Base-by-base conservation (phyloP, 2,113 vertebrate species). In the Quiscalus mexicanus region DNA sequence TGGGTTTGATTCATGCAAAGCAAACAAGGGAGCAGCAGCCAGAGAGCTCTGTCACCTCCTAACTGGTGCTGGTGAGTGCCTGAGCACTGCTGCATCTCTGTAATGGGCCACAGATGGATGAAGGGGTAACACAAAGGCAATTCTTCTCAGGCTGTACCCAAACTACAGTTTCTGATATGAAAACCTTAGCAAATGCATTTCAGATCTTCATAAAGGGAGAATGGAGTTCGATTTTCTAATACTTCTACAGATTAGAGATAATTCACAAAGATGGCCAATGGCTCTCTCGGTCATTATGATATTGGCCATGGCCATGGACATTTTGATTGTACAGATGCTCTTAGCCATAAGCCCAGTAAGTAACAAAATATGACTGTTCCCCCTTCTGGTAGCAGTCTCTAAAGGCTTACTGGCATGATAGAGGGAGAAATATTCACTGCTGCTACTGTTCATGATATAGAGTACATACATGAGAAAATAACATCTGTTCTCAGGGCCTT, bases 51-150 rank as follows among this genome's bases (percentile, higher is more conserved):
- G 5, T 25, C 65, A 62, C 37, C 50, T 60, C 45, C 50, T 25
- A 20, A 15, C 0, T 28, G 8, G 35, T 2, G 2, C 64, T 50
- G 59, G 12, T 5, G 9, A 64, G 22, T 2, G 7, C 24, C 4
- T 0, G 3, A 56, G 63, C 2, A 0, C 56, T 58, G 53, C 31
- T 41, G 1, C 10, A 23, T 42, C n/a, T 39, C 25, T 53, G 15
- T 6, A 37, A 80, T 2, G 42, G 31, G 14, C 27, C 1, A 0
- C 1, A 3, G 27, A 21, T 4, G 5, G 30, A 44, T 50, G 20
- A 73, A n/a, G 35, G 31, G 8, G 4, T 47, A 75, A 53, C 35
- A 60, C 6, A 45, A 33, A 75, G n/a, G 6, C 3, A 14, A 22
- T 22, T 53, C 39, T 53, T 63, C 65, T 71, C 37, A 41, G 22